Base-by-base conservation (phyloP, 2,888 invertebrate genomes). In the Unio pictorum region DNA sequence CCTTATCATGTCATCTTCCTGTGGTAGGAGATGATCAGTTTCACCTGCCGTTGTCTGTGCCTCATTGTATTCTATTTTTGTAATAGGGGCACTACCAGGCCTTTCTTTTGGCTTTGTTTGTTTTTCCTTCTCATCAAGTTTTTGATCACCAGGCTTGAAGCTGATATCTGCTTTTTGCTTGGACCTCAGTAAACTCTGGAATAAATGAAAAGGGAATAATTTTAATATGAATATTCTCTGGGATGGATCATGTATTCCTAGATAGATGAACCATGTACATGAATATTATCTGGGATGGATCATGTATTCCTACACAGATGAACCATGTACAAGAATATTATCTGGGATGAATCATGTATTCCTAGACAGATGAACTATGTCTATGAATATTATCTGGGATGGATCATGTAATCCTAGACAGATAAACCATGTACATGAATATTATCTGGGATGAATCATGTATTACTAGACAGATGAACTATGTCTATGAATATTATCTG, bases 51-150 rank as follows among this genome's bases (percentile, higher is more conserved):
- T 80, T n/a, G 79, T 64, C 18, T 80, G 80, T 8, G 85, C 85
- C 3, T 86, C 86, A 1, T 66, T 67, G 20, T 76, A 67, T 69
- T 88, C 87, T 0, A 55, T 8, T 59, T 73, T 72, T 15, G 88
- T 88, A n/a, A 78, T 78, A 4, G 87, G 88, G 3, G 88, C 88
- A 78, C 88, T 88, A 18, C 80, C 75, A 3, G 87, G 87, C 4
- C 87, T 78, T 7, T 75, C 68, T 64, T 87, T 86, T 18, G 81
- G 81, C 15, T 45, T 45, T 45, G 11, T 45, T 30, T 71, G 45
- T 2, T 79, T 72, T 28, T 69, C 59, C 56, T 73, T 66, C 59
- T 76, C 66, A 28, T 81, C 79, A n/a, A 77, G 61, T 26, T 77
- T 73, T 54, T 80, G 77, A 64, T 79, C 76, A 5, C 67, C 78